Conservation (phyloP, 1,140 invertebrate species). For the Neuroterus valhalla region DNA sequence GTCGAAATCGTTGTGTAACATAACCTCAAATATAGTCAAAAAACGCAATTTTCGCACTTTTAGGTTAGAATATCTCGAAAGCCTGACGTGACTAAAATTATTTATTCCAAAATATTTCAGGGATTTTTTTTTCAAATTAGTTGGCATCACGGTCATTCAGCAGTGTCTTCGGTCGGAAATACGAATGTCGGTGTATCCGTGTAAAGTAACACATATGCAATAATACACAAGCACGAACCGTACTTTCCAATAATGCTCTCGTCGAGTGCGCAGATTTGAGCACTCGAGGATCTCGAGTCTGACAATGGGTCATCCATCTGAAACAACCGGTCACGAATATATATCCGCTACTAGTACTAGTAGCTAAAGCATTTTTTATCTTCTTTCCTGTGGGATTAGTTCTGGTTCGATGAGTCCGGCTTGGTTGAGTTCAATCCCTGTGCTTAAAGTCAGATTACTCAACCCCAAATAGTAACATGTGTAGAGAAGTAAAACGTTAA, state of each 20-base stretch:
- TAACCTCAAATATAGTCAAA: no score
- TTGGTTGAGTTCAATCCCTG: conserved; percentile 46
- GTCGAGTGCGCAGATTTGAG: conserved; percentile 58
- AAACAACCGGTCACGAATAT: conserved; percentile 53
- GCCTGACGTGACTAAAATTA: no score
- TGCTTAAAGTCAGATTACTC: conserved; percentile 53
- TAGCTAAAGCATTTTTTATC: conserved; percentile 40
- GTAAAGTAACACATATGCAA: conserved; percentile 37
- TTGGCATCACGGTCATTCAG: conserved; percentile 21
- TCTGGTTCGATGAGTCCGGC: conserved; percentile 50
- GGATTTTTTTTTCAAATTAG: conserved; percentile 3
- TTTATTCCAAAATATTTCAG: neutral
- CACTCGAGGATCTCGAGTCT: conserved; percentile 61
- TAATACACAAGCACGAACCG: conserved; percentile 52
- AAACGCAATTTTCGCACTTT: no score
- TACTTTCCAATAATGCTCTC: conserved; percentile 64
- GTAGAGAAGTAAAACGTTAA: conserved; percentile 37
- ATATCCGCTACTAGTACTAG: conserved; percentile 26
- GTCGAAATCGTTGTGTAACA: no score
- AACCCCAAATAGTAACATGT: conserved; percentile 52
- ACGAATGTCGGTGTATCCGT: conserved; percentile 5
- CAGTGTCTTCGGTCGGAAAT: conserved; percentile 16
- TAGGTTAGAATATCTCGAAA: no score
- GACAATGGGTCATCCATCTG: conserved; percentile 61
- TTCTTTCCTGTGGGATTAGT: conserved; percentile 57